Base-by-base conservation (phyloP, 2,797 vertebrate species). In the Takifugu ocellatus region DNA sequence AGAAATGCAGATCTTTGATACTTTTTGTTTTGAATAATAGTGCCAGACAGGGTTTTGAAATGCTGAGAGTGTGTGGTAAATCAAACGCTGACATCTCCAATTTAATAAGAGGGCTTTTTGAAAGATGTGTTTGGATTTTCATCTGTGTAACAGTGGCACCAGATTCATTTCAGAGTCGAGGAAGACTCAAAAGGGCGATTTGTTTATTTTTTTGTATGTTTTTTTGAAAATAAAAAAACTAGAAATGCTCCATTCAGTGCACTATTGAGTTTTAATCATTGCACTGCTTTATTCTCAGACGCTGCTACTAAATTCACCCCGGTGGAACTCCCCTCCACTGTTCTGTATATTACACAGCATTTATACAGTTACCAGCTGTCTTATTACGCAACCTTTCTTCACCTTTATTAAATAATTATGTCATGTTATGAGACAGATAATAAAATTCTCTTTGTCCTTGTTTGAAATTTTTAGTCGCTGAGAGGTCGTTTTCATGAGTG, bases 1-100 rank as follows among this genome's bases (percentile, higher is more conserved):
- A 62, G 45, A 68, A 72, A 70, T 75, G 10, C 66, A 81, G 48
- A 70, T 63, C 49, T 7, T 45, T 50, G 73, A 78, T 77, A 50
- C 63, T 67, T 9, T 24, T 54, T 57, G 51, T 70, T 82, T 74
- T 49, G 56, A 68, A 69, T 63, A 63, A 56, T 47, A 1, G 46
- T 11, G 43, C 70, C 49, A 17, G 63, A 29, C 60, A 61, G 66
- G 51, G 54, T 68, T 74, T 72, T 45, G 15, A 72, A 67, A 67
- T 52, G 63, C 39, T 39, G 25, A 2, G 12, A 49, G 44, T 59
- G 51, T 54, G 70, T 64, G 27, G 46, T 48, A 57, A 80, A 61
- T 74, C 59, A 61, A 59, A 48, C 51, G 24, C 61, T 60, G 67
- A 75, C 67, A 70, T 65, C 60, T 70, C 59, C 25, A 10, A 72